Evolutionary conservation across 2,888 invertebrate species (phyloP), one percentile per base, ranked within the genome.

Genomic region (Ectemnius lituratus): DNA sequence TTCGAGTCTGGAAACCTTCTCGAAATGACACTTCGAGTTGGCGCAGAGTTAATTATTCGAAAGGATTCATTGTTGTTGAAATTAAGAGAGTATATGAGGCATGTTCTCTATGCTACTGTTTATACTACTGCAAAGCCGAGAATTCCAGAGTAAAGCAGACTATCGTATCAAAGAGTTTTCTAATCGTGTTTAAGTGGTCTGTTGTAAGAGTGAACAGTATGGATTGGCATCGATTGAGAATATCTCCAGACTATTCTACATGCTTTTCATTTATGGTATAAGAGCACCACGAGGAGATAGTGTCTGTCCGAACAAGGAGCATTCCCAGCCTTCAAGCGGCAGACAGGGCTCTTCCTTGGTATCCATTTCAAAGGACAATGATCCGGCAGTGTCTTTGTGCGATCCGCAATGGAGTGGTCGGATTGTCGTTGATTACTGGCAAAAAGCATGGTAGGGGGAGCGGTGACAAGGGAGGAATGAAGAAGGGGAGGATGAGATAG

Each of bases 341-440:
- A 76, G 67, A 73, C 61, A 28, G 62, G 67, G 62, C 75, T 69
- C 72, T 73, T 73, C 72, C 70, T 64, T 76, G 80, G 81, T 76
- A 85, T 84, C 83, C 84, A 76, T 84, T 85, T 86, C 86, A 83
- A 81, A 85, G 85, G 85, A 85, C 85, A 86, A 85, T 85, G 76
- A 84, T 84, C 81, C 80, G 79, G 76, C 82, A 84, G 80, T 84
- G 85, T 87, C 87, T 87, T 87, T 87, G 87, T 88, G 81, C 83
- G 81, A 81, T 81, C 82, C 81, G 85, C 84, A 84, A 87, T 85
- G 87, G 84, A 83, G 84, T 82, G 83, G 78, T 80, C 82, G 84
- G 83, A 84, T 86, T 84, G 86, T 85, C 85, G 88, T 85, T 88
- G 88, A 88, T 89, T 86, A 86, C 85, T 77, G 75, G 79, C 75